phyloP scores from a whole-genome alignment of 2,888 invertebrate genomes.

The Lingula anatina region DNA sequence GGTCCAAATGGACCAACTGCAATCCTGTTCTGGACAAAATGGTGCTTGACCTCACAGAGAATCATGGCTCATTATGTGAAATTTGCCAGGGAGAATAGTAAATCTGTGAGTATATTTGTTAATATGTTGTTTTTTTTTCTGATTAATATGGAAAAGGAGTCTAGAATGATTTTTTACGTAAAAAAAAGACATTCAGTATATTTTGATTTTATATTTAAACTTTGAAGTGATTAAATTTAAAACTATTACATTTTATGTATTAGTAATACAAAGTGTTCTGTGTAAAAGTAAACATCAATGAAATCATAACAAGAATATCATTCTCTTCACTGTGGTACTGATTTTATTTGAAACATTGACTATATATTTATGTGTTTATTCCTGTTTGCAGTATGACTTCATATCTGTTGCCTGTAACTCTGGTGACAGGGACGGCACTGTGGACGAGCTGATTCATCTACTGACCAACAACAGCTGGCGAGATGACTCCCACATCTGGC shows the following conservation, averaged over 20 bases:
- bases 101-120: conserved; percentile 18
- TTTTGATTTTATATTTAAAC: too few relatives aligned
- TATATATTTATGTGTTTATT: neutral
- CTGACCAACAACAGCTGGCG: conserved; percentile 45
- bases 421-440: conserved; percentile 27
- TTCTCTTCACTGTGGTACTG: too few relatives aligned
- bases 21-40: conserved; percentile 50
- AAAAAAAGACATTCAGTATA: too few relatives aligned
- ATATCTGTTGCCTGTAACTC: conserved; percentile 38
- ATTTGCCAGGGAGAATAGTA: conserved; percentile 36
- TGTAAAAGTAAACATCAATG: too few relatives aligned
- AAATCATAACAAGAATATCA: neutral
- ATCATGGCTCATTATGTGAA: conserved; percentile 36
- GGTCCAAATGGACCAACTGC: conserved; percentile 36
- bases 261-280: too few relatives aligned
- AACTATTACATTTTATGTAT: too few relatives aligned
- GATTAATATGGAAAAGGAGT: too few relatives aligned
- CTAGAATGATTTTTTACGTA: too few relatives aligned
- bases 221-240: too few relatives aligned
- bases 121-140: neutral
- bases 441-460: conserved; percentile 37
- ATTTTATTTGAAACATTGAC: too few relatives aligned
- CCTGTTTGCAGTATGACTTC: conserved; percentile 32
- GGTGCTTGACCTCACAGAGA: conserved; percentile 43
- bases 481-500: conserved; percentile 40